A percentile compares a stretch with the other conserved stretches of the same genome.
These are phyloP conservation scores for Sterrhoptilus dennistouni DNA, from an alignment of 2,113 vertebrate species.

Conservation along the genomic window DNA sequence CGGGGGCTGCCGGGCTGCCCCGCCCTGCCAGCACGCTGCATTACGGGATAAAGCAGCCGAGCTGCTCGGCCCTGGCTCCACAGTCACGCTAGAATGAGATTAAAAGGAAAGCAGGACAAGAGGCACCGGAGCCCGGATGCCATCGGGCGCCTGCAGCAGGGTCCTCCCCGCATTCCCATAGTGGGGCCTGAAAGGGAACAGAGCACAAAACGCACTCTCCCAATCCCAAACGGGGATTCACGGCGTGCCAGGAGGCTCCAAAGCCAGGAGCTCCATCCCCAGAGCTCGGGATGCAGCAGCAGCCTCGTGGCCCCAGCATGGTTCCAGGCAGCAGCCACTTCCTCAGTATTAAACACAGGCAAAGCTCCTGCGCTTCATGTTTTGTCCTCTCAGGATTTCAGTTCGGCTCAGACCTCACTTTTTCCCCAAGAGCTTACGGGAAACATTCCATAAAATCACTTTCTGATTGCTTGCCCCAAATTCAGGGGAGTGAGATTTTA, in stretches of 20 bases:
- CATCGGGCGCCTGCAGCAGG: conserved; percentile 24
- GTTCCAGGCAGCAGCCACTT: fast-evolving
- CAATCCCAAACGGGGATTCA: fast-evolving
- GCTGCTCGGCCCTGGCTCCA: not conserved
- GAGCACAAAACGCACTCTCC: not conserved
- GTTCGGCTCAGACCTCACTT: not conserved
- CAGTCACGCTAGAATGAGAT: conserved; percentile 55
- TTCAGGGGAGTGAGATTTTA: not conserved
- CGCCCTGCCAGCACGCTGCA: not conserved
- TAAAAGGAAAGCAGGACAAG: conserved; percentile 51
- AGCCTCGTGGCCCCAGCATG: fast-evolving
- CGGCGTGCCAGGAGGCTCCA: not conserved
- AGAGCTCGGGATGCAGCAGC: not conserved
- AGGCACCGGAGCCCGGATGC: not conserved
- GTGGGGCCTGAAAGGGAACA: not conserved
- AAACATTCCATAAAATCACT: not conserved
- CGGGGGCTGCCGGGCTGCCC: not conserved
- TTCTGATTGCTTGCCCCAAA: not conserved
- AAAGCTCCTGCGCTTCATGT: fast-evolving
- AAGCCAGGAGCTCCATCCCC: not conserved
- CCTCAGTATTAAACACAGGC: fast-evolving
- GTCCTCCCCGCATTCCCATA: conserved; percentile 16
- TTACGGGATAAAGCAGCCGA: not conserved
- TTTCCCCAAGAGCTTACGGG: not conserved
- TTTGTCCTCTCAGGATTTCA: not conserved